Base-by-base conservation (phyloP, 1,140 invertebrate genomes). In the Dendrolimus punctatus region DNA sequence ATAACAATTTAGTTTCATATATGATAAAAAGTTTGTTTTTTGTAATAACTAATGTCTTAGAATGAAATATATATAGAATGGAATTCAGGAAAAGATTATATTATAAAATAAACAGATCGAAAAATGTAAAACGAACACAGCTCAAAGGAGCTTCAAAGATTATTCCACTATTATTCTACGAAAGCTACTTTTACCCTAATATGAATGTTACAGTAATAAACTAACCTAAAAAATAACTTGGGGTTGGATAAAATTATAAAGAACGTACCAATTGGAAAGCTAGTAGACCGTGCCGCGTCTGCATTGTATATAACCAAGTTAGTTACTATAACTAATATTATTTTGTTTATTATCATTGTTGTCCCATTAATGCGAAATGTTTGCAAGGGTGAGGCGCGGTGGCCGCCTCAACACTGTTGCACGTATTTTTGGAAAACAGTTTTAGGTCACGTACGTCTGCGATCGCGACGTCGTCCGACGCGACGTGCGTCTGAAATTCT, bases 391-490 rank as follows among this genome's bases (percentile, higher is more conserved):
- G 70, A 68, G 68, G 55, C 67, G 59, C 55, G 54, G 58, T 53
- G 58, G 72, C 60, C 68, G 67, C 66, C 56, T 69, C 55, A 60
- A 64, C 62, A 61, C 60, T 67, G 76, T 80, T 74, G 81, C 77
- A 53, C 66, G 67, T 82, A 82, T 85, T 85, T 85, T 85, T 76
- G 80, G 79, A 83, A 80, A 82, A 45, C 50, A 51, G 45, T 51
- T 45, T 51, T 51, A 51, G 50, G 57, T 68, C 68, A 64, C 66
- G 57, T 64, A 62, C 62, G 63, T 63, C 53, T 57, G 53, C 57
- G 51, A 49, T 46, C 9, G 40, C 47, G 10, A 39, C 43, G 53
- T 49, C 10, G 7, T 52, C 42, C 57, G 53, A 51, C 53, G 44
- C 5, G 23, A 23, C 23, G 23, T 23, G 23, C 23, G 23, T 23